A percentile compares a stretch with the other conserved stretches of the same genome.
These are phyloP conservation scores for Spinus pinus DNA, from an alignment of 2,797 vertebrate species.

Conservation along the genomic window DNA sequence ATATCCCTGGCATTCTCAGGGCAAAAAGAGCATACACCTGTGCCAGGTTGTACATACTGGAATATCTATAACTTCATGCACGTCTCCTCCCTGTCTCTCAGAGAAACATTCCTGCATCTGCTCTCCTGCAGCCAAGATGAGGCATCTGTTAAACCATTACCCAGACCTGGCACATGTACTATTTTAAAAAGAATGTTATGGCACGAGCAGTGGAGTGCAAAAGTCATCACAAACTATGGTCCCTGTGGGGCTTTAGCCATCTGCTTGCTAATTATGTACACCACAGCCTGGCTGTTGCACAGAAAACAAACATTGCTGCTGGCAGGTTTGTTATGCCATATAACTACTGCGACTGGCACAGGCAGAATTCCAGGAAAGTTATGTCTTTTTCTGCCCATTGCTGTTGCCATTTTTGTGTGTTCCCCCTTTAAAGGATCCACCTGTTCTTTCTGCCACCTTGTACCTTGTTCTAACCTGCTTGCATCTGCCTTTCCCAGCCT, in stretches of 20 bases:
- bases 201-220: conserved; percentile 19
- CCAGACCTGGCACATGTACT: neutral
- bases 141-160: conserved; percentile 34
- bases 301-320: conserved; percentile 25
- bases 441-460: neutral
- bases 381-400: neutral
- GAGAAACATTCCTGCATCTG: neutral
- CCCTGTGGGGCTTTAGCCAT: neutral
- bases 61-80: neutral
- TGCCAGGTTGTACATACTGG: neutral
- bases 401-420: neutral
- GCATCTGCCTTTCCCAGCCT: neutral
- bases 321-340: neutral
- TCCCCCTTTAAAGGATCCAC: neutral
- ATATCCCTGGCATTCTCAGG: neutral
- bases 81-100: neutral
- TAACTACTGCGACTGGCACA: neutral
- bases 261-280: conserved; percentile 36
- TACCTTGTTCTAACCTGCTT: neutral
- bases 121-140: neutral
- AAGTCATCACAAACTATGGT: neutral
- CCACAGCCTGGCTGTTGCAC: neutral
- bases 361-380: conserved; percentile 16
- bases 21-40: neutral
- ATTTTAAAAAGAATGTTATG: conserved; percentile 1